Conservation (phyloP, 1,140 invertebrate species). For the Bradysia coprophila region DNA sequence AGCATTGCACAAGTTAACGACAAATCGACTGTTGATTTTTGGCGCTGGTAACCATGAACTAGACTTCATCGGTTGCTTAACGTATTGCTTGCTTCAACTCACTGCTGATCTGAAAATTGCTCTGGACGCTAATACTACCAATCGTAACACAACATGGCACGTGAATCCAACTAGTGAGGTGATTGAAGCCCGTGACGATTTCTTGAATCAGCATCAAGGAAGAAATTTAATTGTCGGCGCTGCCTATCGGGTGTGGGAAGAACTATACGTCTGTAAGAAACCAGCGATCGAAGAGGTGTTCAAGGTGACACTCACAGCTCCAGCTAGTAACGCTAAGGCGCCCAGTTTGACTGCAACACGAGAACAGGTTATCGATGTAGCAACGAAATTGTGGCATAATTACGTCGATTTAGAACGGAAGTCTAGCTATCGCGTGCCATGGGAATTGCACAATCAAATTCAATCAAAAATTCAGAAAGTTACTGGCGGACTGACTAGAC, state of each 20-base stretch:
- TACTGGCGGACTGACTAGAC: conserved; percentile 72
- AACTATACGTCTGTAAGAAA: conserved; percentile 91
- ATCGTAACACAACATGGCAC: conserved; percentile 64
- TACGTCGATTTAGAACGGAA: conserved; percentile 83
- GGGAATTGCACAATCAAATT: conserved; percentile 87
- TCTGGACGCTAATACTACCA: conserved; percentile 46
- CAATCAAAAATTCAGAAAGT: conserved; percentile 94
- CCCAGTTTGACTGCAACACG: conserved; percentile 59
- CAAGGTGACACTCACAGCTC: conserved; percentile 58
- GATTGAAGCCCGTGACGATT: conserved; percentile 49
- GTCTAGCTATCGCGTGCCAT: conserved; percentile 62
- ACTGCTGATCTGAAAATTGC: conserved; percentile 79
- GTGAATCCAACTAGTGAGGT: conserved; percentile 55
- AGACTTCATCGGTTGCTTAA: conserved; percentile 89
- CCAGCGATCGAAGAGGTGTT: conserved; percentile 87
- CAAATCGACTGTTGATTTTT: conserved; percentile 62
- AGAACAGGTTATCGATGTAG: conserved; percentile 69
- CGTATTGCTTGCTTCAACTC: conserved; percentile 86
- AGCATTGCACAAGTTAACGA: conserved; percentile 83
- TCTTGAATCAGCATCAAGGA: conserved; percentile 57
- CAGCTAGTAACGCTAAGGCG: conserved; percentile 51
- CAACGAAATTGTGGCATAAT: conserved; percentile 73
- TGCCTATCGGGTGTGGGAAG: conserved; percentile 89
- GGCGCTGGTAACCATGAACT: conserved; percentile 86
- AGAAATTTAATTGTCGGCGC: conserved; percentile 77